Percentiles rank a stretch among this genome's conserved stretches.
Conservation (phyloP, 2,797 vertebrate species). For the Pangasius larnaudii region DNA sequence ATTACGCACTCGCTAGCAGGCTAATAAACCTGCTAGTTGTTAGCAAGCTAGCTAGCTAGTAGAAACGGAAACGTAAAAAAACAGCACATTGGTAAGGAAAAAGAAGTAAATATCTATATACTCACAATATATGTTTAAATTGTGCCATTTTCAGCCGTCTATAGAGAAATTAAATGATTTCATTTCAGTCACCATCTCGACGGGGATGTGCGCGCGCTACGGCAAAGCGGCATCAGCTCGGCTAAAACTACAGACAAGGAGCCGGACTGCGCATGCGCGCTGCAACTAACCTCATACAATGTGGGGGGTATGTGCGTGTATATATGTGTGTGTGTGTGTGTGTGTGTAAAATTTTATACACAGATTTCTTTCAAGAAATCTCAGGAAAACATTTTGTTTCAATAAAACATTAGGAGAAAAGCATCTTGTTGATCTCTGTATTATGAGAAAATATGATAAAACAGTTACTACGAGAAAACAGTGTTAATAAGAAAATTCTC, state of each 20-base stretch:
- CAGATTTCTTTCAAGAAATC: neutral
- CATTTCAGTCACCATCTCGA: conserved; percentile 48
- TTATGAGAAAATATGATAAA: neutral
- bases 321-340: neutral
- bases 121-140: conserved; percentile 49
- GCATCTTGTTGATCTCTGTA: too few relatives aligned
- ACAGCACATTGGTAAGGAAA: too few relatives aligned
- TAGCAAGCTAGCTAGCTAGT: neutral
- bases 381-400: neutral
- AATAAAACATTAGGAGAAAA: neutral
- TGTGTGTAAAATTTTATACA: neutral
- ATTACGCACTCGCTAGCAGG: conserved; percentile 16
- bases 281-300: neutral
- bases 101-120: neutral
- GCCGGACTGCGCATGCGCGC: conserved; percentile 22
- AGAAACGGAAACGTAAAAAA: too few relatives aligned
- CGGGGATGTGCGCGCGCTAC: conserved; percentile 36
- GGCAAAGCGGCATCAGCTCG: neutral
- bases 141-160: conserved; percentile 43
- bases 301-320: neutral
- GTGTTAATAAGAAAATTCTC: too few relatives aligned
- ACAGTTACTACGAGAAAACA: too few relatives aligned
- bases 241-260: conserved; percentile 23
- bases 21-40: conserved; percentile 12
- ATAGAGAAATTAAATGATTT: conserved; percentile 25